Evolutionary conservation across 2,797 vertebrate genomes (phyloP).

Genomic region (Microhierax caerulescens): DNA sequence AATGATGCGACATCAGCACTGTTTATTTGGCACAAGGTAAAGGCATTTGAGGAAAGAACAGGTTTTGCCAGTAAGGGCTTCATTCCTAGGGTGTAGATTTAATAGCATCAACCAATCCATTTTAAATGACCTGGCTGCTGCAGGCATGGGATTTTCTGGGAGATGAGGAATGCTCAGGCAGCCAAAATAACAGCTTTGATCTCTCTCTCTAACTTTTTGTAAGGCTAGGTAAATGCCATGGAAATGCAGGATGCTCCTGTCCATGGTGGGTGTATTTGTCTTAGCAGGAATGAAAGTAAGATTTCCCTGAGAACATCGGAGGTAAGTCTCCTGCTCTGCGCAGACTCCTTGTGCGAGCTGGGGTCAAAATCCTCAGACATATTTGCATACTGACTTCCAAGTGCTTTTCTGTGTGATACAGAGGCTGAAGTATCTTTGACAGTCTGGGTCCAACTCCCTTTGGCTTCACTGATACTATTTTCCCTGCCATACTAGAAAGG

Average conservation of each 20-base stretch:
- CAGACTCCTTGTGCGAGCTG: background rate
- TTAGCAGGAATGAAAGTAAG: background rate
- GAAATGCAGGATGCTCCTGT: background rate
- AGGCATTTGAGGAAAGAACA: background rate
- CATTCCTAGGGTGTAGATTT: background rate
- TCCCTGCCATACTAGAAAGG: background rate
- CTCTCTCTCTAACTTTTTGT: background rate
- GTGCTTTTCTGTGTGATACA: background rate
- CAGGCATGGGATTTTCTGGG: background rate
- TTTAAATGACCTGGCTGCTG: background rate
- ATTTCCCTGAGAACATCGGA: background rate
- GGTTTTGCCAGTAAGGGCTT: background rate
- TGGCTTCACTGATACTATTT: rapidly evolving
- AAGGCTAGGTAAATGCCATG: background rate
- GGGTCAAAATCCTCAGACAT: background rate
- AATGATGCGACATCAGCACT: background rate
- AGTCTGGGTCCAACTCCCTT: background rate
- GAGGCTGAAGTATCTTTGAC: background rate
- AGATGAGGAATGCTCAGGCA: background rate
- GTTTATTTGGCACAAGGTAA: background rate
- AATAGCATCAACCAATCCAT: background rate
- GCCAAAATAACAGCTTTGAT: background rate
- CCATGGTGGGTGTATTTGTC: background rate
- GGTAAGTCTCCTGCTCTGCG: background rate
- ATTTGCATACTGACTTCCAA: background rate